Evolutionary conservation across 2,113 vertebrate species (phyloP).

Genomic region (Columba janthina): DNA sequence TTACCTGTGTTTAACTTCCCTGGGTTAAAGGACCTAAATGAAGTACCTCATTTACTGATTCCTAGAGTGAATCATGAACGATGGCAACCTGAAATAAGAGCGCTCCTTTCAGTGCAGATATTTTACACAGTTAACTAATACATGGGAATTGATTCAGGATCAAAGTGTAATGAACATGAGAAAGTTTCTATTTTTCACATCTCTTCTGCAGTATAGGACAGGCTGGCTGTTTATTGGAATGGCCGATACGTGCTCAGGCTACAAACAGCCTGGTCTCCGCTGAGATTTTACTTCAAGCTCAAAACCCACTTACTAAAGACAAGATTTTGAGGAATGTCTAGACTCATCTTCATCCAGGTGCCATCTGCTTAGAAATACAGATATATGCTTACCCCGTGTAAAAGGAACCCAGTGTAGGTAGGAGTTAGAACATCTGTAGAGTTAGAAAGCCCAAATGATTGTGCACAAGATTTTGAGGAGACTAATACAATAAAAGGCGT

Average conservation of each 20-base stretch:
- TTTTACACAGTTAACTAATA: neutral
- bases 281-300: neutral
- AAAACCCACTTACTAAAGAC: neutral
- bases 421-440: neutral
- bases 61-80: neutral
- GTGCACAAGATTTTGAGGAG: neutral
- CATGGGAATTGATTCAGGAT: neutral
- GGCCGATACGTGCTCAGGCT: neutral
- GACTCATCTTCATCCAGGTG: neutral
- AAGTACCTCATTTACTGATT: neutral
- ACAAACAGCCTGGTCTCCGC: neutral
- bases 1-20: neutral
- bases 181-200: neutral
- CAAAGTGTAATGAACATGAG: neutral
- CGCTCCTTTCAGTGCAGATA: neutral
- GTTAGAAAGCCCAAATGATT: neutral
- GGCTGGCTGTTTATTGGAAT: neutral
- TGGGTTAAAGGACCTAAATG: neutral
- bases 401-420: neutral
- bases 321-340: neutral
- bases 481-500: neutral
- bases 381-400: neutral
- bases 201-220: fast-evolving
- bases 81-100: neutral
- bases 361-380: neutral